Base-by-base conservation (phyloP, 2,113 vertebrate genomes). In the Dipodomys spectabilis region DNA sequence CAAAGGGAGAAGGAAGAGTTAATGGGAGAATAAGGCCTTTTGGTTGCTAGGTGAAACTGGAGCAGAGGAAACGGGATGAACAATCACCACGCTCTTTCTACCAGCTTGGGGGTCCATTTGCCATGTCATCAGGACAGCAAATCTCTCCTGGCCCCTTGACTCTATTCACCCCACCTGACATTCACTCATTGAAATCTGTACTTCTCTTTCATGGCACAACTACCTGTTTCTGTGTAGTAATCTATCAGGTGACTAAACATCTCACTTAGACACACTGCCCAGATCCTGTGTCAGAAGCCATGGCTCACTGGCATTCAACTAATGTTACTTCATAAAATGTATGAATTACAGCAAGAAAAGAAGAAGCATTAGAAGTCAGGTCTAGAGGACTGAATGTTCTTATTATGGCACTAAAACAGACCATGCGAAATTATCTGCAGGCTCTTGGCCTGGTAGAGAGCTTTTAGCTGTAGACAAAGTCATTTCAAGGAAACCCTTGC, bases 381-480 rank as follows among this genome's bases (percentile, higher is more conserved):
- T 67, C 22, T 7, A 57, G 18, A 90, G 44, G 91, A 82, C 72
- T 3, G 15, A 57, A 57, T 16, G 15, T 71, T 80, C 16, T n/a
- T 92, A 78, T 82, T 20, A 35, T 60, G 23, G 22, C n/a, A 87
- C 71, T 75, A 86, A 65, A 82, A 86, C 91, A 86, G 62, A 49
- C 49, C 49, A 62, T 78, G 53, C 77, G 71, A 30, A 90, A 72
- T 19, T 22, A 27, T 35, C 75, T n/a, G 12, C n/a, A 67, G 69
- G n/a, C 71, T 72, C 71, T 82, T 16, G 32, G 16, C 67, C 9
- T 2, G 1, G 90, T 79, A 75, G 88, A 69, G 20, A 92, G 25
- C 89, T 94, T 75, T 87, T 79, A 89, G 68, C 20, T 11, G 6
- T 44, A 94, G 13, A 67, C 8, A 65, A 53, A 60, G 73, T n/a